Evolutionary conservation across 2,888 invertebrate species (phyloP).

Genomic region (Julus scandinavius): DNA sequence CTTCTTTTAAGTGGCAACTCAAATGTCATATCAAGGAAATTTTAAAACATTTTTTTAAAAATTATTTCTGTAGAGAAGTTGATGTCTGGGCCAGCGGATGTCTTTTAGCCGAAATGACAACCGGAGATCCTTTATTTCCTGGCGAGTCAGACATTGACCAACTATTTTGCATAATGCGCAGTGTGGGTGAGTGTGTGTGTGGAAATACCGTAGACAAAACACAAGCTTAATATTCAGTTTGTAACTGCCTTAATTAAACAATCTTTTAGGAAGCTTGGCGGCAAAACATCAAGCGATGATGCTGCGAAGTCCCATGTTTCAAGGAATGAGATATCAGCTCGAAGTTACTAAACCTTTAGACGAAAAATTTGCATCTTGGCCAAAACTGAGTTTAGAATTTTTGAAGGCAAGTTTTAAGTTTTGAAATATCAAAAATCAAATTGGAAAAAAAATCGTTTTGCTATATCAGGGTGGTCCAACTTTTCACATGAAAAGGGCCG

Average conservation of each 20-base stretch:
- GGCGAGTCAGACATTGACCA: conserved; percentile 92
- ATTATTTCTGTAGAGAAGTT: conserved; percentile 71
- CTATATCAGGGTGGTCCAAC: too few relatives aligned
- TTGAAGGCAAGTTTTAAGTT: conserved; percentile 66
- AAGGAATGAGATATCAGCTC: conserved; percentile 62
- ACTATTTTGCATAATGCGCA: conserved; percentile 81
- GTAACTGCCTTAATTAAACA: background rate
- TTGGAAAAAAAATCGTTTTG: too few relatives aligned
- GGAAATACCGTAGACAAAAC: background rate
- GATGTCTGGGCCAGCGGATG: conserved; percentile 92
- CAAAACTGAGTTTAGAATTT: conserved; percentile 69
- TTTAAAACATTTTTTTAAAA: too few relatives aligned
- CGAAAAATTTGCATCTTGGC: conserved; percentile 68
- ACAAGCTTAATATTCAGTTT: too few relatives aligned
- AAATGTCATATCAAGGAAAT: too few relatives aligned
- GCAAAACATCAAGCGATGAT: conserved; percentile 68
- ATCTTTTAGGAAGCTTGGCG: conserved; percentile 67
- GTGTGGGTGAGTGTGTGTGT: conserved; percentile 73
- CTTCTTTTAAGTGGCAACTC: too few relatives aligned
- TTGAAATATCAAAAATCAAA: too few relatives aligned
- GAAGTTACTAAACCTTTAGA: conserved; percentile 59
- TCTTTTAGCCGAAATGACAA: conserved; percentile 85
- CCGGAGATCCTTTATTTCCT: conserved; percentile 86
- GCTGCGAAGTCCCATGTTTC: conserved; percentile 67
- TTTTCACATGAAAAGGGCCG: too few relatives aligned